Base-by-base conservation (phyloP, 2,888 invertebrate species). In the Agapetus fuscipes region DNA sequence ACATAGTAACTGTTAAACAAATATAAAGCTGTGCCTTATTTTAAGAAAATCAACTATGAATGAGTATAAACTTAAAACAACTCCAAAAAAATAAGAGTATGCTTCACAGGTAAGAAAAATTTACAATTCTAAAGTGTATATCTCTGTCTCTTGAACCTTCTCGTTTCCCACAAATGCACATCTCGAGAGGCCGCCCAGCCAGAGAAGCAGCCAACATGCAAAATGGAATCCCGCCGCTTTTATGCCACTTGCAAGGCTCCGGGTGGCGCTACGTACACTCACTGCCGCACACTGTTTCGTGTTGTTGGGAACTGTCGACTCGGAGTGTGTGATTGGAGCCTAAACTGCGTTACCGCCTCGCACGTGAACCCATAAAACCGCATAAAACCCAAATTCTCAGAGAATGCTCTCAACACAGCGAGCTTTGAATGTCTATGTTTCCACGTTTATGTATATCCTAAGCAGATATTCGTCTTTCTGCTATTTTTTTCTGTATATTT, bases 141-240 rank as follows among this genome's bases (percentile, higher is more conserved):
- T 24, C 24, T 5, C 6, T 5, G 24, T 7, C 24, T 24, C 24
- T 7, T 7, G 24, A 24, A 24, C 9, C n/a, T n/a, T n/a, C n/a
- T n/a, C n/a, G n/a, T n/a, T n/a, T 17, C 30, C 34, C 41, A 20
- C 37, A 37, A 34, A 42, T 39, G 34, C 42, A 35, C 37, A 42
- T 42, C 37, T 34, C 37, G 16, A 34, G 30, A 16, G 25, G 17
- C 34, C 36, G 14, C 15, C 27, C 17, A 33, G 17, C 29, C 5
- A 27, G 15, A 17, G 20, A 31, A 26, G 26, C 28, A 30, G 36
- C 28, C 28, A 30, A 40, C 43, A 43, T 34, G 43, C 37, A 37
- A 34, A 43, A 39, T 37, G 34, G 38, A 32, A 41, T 30, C 33
- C 28, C 26, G 24, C 25, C 33, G 36, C 37, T 33, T 37, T 41